Base-by-base conservation (phyloP, 1,140 invertebrate genomes). In the Caenorhabditis remanei region DNA sequence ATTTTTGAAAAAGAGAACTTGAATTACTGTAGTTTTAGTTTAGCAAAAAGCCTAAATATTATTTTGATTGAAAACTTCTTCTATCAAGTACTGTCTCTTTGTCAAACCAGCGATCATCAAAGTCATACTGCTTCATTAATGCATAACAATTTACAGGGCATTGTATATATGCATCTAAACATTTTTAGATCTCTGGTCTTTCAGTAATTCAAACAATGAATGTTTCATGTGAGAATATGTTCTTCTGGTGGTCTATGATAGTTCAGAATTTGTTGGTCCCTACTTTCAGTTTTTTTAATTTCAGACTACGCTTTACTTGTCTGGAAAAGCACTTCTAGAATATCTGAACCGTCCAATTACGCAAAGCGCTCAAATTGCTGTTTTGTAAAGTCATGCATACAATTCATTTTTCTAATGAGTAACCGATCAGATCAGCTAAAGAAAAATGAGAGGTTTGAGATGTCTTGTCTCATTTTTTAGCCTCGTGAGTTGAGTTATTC, bases 1-100 rank as follows among this genome's bases (percentile, higher is more conserved):
- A 2, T 32, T 40, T n/a, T 48, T 48, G 16, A 40, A 85, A 90
- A 84, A 84, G n/a, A 8, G 4, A 55, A 84, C 19, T 89, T 61
- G 19, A 79, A 46, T 86, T 86, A 86, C 32, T 32, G 32, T 32
- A 32, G 32, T 32, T 32, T 32, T 32, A 32, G 32, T 2, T 32
- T 0, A 32, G 2, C 1, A 32, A 1, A 32, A 32, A 32, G 32
- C 32, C 32, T 1, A 21, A 46, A 21, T 58, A 48, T 90, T 24
- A 19, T 5, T 11, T 67, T 32, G 7, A 40, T 43, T 67, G 24
- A 11, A n/a, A 14, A 67, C 7, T 43, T 40, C 65, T 14, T 19
- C 7, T 24, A 32, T 32, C 32, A 32, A 32, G 32, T 1, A 2
- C 2, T 32, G 0, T 32, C 2, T 32, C 32, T 32, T 32, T 32